Evolutionary conservation across 2,888 invertebrate genomes (phyloP).

Genomic region (Drosophila austrosaltans): DNA sequence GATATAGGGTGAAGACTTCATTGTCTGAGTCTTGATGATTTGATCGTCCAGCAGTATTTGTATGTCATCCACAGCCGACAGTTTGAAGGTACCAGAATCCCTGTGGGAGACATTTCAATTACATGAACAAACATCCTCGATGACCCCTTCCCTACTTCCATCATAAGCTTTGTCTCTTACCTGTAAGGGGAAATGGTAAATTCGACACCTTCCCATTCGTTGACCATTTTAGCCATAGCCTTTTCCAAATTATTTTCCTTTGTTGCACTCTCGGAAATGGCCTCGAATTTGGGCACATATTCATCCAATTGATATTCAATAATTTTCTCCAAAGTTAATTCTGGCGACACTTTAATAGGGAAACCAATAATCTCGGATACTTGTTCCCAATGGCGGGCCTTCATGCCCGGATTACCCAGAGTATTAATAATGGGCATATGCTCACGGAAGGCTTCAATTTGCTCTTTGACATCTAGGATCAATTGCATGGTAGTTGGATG

Average conservation of each 20-base stretch:
- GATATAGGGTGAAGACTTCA: conserved; percentile 98
- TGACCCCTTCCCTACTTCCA: background rate
- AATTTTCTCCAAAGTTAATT: conserved; percentile 92
- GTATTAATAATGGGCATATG: conserved; percentile 96
- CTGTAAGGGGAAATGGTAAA: conserved; percentile 90
- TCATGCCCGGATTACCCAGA: conserved; percentile 97
- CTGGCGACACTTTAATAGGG: conserved; percentile 93
- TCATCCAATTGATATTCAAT: conserved; percentile 95
- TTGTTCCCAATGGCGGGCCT: conserved; percentile 95
- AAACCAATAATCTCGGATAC: conserved; percentile 97
- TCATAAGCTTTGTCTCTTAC: conserved; percentile 46
- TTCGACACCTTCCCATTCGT: conserved; percentile 93
- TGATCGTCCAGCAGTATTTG: conserved; percentile 97
- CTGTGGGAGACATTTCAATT: conserved; percentile 80
- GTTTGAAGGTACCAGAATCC: conserved; percentile 94
- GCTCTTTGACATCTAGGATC: conserved; percentile 85
- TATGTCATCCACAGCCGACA: conserved; percentile 96
- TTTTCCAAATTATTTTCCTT: conserved; percentile 97
- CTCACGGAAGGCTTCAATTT: conserved; percentile 94
- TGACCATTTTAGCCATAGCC: conserved; percentile 93
- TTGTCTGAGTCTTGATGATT: conserved; percentile 97
- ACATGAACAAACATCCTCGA: conserved; percentile 5
- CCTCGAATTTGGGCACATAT: conserved; percentile 94
- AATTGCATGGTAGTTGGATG: conserved; percentile 90
- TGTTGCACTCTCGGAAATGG: conserved; percentile 96